phyloP scores from a whole-genome alignment of 1,140 invertebrate species.

The Prorops nasuta region DNA sequence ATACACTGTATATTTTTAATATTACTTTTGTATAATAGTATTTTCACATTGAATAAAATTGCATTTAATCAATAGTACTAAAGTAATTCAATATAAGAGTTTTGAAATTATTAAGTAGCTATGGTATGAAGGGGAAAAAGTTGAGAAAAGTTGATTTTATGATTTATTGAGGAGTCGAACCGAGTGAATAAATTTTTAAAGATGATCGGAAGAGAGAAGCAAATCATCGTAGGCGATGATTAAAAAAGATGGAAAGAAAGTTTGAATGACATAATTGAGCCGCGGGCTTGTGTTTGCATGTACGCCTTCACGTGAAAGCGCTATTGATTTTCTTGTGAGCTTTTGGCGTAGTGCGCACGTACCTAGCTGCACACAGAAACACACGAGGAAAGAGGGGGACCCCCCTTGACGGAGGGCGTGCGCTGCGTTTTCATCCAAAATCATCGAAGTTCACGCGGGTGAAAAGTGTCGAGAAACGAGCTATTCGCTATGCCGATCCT shows the following conservation, averaged over 20 bases:
- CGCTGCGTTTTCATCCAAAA: conserved; percentile 32
- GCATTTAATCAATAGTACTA: not conserved
- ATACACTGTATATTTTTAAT: not conserved
- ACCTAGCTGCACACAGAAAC: conserved; percentile 29
- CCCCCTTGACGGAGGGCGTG: conserved; percentile 33
- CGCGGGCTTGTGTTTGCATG: no score
- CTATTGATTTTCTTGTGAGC: conserved; percentile 45
- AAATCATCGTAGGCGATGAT: no score
- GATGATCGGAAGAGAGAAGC: no score
- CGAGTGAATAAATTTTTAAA: no score
- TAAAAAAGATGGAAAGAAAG: no score
- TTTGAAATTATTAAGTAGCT: no score
- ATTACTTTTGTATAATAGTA: conserved; percentile 1
- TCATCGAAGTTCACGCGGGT: conserved; percentile 27
- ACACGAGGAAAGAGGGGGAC: conserved; percentile 5
- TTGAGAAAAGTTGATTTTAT: no score
- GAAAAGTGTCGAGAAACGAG: conserved; percentile 4
- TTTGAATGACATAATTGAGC: no score
- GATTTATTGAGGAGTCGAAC: no score
- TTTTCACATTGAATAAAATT: not conserved
- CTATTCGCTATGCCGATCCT: not conserved
- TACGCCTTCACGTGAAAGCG: conserved; percentile 5
- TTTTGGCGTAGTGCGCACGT: conserved; percentile 39
- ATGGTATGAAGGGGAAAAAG: no score
- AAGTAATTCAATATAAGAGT: not conserved